phyloP scores from a whole-genome alignment of 1,140 invertebrate genomes.

The Trachelipus rathkii region DNA sequence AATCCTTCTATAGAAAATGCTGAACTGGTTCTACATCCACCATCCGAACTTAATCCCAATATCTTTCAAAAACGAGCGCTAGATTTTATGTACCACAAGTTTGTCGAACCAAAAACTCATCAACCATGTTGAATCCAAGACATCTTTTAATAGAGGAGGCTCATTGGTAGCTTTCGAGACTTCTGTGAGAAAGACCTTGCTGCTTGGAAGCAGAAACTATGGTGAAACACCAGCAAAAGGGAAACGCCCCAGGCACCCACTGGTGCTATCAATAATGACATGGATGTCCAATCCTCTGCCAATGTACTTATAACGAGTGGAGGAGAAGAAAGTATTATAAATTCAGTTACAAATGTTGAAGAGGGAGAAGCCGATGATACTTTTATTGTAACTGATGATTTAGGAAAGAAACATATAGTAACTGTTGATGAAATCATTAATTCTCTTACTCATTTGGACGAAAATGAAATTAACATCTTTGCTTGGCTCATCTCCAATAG shows the following conservation, averaged over 20 bases:
- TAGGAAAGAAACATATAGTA: neutral
- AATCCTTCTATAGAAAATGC: no score
- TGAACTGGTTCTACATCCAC: no score
- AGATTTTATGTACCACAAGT: neutral
- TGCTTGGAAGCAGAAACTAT: neutral
- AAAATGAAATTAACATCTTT: neutral
- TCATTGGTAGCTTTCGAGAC: neutral
- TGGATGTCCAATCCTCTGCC: neutral
- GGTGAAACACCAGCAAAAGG: neutral
- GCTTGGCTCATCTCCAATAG: neutral
- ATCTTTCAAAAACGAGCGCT: neutral
- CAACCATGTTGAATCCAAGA: neutral
- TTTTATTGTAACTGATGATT: neutral
- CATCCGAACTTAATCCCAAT: neutral
- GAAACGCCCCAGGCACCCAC: neutral
- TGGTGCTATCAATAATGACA: neutral
- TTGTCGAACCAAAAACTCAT: neutral
- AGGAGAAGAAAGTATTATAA: neutral
- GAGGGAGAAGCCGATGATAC: neutral
- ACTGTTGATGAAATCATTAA: neutral
- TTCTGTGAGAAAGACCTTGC: neutral
- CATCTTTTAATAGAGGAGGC: neutral
- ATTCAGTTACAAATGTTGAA: neutral
- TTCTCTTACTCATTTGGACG: neutral
- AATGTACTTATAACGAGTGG: neutral